These are phyloP conservation scores for Stenchaetothrips biformis DNA, from an alignment of 2,888 invertebrate species.

Conservation along the genomic window DNA sequence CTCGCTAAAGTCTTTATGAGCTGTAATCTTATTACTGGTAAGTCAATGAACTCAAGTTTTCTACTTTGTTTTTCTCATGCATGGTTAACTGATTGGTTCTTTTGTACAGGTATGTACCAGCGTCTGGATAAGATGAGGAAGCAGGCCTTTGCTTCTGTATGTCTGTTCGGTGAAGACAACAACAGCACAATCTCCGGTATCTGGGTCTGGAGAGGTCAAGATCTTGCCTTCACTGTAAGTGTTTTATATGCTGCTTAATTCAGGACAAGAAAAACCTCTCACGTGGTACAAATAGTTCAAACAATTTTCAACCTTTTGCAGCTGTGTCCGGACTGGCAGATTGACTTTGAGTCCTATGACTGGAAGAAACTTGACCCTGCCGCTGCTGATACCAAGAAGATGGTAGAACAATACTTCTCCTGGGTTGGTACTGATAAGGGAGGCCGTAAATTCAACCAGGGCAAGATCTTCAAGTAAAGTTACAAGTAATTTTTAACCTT, in stretches of 20 bases:
- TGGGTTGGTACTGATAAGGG: slow-evolving; percentile 82
- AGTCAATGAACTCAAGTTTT: slow-evolving; percentile 36
- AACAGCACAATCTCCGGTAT: slow-evolving; percentile 90
- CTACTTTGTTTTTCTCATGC: background rate
- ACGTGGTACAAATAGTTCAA: background rate
- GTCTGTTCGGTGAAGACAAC: slow-evolving; percentile 88
- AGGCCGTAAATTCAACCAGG: slow-evolving; percentile 94
- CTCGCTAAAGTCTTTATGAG: slow-evolving; percentile 93
- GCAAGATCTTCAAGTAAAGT: slow-evolving; percentile 92
- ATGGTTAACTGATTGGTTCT: slow-evolving; percentile 28
- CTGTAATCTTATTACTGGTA: slow-evolving; percentile 91
- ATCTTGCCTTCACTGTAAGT: slow-evolving; percentile 75
- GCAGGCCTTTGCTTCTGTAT: slow-evolving; percentile 88
- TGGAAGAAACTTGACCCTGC: slow-evolving; percentile 91
- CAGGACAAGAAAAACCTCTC: slow-evolving; percentile 27
- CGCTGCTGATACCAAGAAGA: slow-evolving; percentile 72
- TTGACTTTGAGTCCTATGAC: slow-evolving; percentile 92
- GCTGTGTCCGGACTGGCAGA: slow-evolving; percentile 87
- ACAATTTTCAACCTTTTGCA: slow-evolving; percentile 45
- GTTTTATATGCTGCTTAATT: slow-evolving; percentile 17
- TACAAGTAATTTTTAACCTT: background rate
- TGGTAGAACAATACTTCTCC: slow-evolving; percentile 84
- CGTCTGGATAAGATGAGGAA: slow-evolving; percentile 97
- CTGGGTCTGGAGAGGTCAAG: slow-evolving; percentile 97
- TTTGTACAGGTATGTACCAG: slow-evolving; percentile 85